Base-by-base conservation (phyloP, 2,888 invertebrate genomes). In the Scrobipalpa costella region DNA sequence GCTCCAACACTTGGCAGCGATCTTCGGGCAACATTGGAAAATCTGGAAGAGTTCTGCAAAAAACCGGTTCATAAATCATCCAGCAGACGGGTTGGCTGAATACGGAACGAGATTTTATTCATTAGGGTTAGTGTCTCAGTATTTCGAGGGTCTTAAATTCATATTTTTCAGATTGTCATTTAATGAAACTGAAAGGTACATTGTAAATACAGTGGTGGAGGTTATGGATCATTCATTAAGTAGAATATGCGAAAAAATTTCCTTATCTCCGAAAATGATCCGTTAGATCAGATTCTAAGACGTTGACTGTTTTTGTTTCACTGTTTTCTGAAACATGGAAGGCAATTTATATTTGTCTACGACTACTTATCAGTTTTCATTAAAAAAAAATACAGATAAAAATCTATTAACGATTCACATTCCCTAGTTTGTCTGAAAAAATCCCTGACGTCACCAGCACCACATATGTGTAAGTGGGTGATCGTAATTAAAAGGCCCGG, bases 381-480 rank as follows among this genome's bases (percentile, higher is more conserved):
- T 15, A n/a, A 6, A 13, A 7, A 27, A 5, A 13, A 21, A 52
- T 21, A 11, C 1, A 9, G 1, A 49, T 19, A 19, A 7, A 9
- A 50, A 8, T 21, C 11, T 50, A 2, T 34, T 34, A 13, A 15
- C 7, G 13, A n/a, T 9, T 34, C n/a, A 59, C 44, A 59, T 59
- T 59, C 59, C 19, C 59, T 27, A 27, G 27, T n/a, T 55, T 44
- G n/a, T 44, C 44, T 7, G 9, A 21, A 44, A 57, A 59, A 59
- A 27, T 21, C 36, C 57, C 44, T 59, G 59, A 59, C 59, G 50
- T 36, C 34, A 50, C 61, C 61, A 49, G 60, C 60, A 17, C 60
- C 87, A 78, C 90, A 90, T 90, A 90, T 90, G 90, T 84, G 85
- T 86, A 90, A 90, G 90, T 90, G 89, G 88, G 84, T 80, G 77